Percentiles rank a stretch among this genome's conserved stretches.
Evolutionary conservation across 2,113 vertebrate species (phyloP).

Genomic region (Microcebus jonahi): DNA sequence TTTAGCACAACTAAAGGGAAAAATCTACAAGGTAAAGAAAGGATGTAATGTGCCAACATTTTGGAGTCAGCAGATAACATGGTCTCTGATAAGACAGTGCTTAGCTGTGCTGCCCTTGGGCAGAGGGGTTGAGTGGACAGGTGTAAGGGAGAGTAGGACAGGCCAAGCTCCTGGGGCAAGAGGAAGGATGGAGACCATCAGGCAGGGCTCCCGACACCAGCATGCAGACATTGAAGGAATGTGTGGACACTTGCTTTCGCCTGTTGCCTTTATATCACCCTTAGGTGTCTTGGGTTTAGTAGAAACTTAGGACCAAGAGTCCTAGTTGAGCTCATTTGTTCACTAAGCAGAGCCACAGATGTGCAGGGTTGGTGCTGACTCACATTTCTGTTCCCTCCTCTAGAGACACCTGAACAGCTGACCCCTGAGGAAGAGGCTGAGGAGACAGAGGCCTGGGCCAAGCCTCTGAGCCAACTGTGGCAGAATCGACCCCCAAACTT

Average conservation of each 20-base stretch:
- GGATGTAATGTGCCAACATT: not conserved
- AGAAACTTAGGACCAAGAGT: not conserved
- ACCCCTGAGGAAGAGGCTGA: slow-evolving; percentile 91
- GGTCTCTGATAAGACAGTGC: not conserved
- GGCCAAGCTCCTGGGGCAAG: not conserved
- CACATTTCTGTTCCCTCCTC: not conserved
- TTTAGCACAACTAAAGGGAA: not conserved
- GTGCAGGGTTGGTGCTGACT: not conserved
- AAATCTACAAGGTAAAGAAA: not conserved
- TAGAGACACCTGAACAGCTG: slow-evolving; percentile 91
- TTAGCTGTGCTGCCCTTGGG: not conserved
- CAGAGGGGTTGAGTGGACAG: not conserved
- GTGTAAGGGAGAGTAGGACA: not conserved
- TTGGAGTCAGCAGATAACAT: not conserved
- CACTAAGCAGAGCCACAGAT: not conserved
- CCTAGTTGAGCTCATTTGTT: not conserved
- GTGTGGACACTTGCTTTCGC: not conserved
- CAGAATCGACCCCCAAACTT: slow-evolving; percentile 92
- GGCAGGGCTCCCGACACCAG: not conserved
- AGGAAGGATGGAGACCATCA: not conserved
- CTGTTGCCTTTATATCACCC: not conserved
- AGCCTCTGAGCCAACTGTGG: slow-evolving; percentile 93
- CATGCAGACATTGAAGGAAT: not conserved
- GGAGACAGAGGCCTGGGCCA: slow-evolving; percentile 95
- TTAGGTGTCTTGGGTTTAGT: not conserved